Conservation (phyloP, 1,140 invertebrate genomes). For the Hylaeus anthracinus region DNA sequence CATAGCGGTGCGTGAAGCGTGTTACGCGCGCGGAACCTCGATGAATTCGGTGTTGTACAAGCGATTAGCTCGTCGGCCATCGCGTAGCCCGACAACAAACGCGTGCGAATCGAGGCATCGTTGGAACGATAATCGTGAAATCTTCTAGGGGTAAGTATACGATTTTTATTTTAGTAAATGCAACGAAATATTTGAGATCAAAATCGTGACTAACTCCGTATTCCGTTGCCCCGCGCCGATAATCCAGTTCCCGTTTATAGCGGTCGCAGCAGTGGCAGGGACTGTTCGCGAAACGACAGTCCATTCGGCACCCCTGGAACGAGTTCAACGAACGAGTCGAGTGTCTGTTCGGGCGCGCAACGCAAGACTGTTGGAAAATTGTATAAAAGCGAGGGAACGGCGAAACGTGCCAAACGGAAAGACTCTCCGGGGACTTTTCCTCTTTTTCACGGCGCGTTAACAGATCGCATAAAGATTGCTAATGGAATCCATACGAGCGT, state of each 20-base stretch:
- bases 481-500: conserved; percentile 61
- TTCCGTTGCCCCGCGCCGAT: background rate
- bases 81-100: background rate
- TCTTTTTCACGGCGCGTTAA: conserved; percentile 53
- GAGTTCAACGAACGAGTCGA: background rate
- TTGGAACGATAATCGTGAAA: too few species aligned
- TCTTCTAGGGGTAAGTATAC: too few species aligned
- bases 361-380: background rate
- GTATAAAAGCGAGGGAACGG: conserved; percentile 1
- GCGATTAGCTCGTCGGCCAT: background rate
- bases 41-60: background rate
- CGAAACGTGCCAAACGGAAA: conserved; percentile 31
- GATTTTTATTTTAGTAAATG: too few species aligned
- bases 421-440: conserved; percentile 37
- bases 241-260: background rate
- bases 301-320: conserved; percentile 2
- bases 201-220: too few species aligned
- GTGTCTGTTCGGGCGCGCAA: conserved; percentile 6
- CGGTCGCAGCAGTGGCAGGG: background rate
- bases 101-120: background rate
- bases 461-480: conserved; percentile 66
- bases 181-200: too few species aligned
- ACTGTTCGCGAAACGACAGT: background rate
- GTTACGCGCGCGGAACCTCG: background rate
- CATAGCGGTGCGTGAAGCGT: conserved; percentile 19